Evolutionary conservation across 1,140 invertebrate genomes (phyloP), one percentile per base, ranked within the genome.

Genomic region (Macrobrachium rosenbergii): DNA sequence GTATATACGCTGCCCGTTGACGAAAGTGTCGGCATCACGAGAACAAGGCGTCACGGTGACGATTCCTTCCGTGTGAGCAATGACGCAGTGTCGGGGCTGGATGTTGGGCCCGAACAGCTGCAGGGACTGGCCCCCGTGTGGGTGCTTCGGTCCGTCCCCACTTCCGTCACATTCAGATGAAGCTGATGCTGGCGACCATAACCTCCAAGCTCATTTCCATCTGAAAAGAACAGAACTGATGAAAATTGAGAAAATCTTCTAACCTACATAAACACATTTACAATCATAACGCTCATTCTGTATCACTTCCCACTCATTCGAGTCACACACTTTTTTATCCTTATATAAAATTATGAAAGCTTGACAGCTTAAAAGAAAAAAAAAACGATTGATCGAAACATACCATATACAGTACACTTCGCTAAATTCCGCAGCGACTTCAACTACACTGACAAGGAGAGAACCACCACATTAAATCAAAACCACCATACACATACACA

Each of bases 11-110:
- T 97, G 96, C 67, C 96, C 96, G 92, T 99, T 98, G 78, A 99
- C 96, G 91, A 96, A 98, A 11, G 97, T 98, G 90, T 98, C 96
- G 5, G 97, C 96, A 91, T 98, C 97, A 23, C 96, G 94, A 91
- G 96, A 97, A 90, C 97, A 95, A 43, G 98, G 97, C n/a, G 97
- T 99, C 3, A 98, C 94, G 0, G 96, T 98, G 72, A 98, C 97
- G 64, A 98, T 96, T 52, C 96, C 96, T 88, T 98, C 96, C 19
- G 95, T 96, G 90, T 97, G 94, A 69, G 97, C 96, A 81, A 99
- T 96, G 78, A 99, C 97, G 92, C 98, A 99, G 92, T 99, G 98
- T 59, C 97, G 93, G 0, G 97, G 95, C 93, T 97, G 96, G 77
- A 98, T 96, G 88, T 96, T 96, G 37, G 96, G 95, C 62, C 96